phyloP scores from a whole-genome alignment of 2,797 vertebrate genomes.

The Salmo trutta region DNA sequence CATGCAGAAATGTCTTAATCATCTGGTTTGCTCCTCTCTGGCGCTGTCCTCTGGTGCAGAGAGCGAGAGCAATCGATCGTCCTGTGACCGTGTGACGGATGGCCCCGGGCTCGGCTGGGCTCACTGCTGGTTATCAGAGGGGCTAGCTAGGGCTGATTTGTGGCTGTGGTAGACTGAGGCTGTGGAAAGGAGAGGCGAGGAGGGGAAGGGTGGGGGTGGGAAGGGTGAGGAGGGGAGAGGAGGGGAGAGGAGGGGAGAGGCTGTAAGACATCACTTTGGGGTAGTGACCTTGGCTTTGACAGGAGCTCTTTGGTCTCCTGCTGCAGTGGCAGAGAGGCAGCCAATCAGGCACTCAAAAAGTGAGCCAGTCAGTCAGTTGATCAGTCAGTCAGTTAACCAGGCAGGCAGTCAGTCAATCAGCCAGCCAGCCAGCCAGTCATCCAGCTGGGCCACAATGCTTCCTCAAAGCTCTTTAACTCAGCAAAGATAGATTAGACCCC shows the following conservation, averaged over 20 bases:
- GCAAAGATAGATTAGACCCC: constrained; percentile 69
- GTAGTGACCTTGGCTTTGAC: constrained; percentile 68
- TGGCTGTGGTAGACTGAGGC: no score
- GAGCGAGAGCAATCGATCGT: neutral
- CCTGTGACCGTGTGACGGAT: neutral
- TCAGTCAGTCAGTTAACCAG: no score
- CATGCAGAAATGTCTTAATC: no score
- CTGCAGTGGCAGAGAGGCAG: constrained; percentile 62
- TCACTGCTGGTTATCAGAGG: no score
- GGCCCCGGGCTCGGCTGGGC: no score
- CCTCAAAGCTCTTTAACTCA: constrained; percentile 74
- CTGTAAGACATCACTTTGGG: constrained; percentile 14
- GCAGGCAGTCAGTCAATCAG: no score
- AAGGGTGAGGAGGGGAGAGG: neutral
- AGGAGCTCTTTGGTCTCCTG: constrained; percentile 65
- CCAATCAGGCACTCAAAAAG: neutral
- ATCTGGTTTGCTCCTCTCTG: no score
- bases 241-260: no score
- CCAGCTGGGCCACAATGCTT: constrained; percentile 25
- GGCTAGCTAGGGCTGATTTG: no score
- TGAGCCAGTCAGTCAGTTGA: no score
- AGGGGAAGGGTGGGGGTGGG: neutral
- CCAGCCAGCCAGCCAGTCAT: no score
- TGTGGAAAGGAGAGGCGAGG: no score
- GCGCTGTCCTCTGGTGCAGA: neutral